Percentiles rank a stretch among this genome's conserved stretches.
Evolutionary conservation across 1,140 invertebrate genomes (phyloP).

Genomic region (Platyscapa corneri): DNA sequence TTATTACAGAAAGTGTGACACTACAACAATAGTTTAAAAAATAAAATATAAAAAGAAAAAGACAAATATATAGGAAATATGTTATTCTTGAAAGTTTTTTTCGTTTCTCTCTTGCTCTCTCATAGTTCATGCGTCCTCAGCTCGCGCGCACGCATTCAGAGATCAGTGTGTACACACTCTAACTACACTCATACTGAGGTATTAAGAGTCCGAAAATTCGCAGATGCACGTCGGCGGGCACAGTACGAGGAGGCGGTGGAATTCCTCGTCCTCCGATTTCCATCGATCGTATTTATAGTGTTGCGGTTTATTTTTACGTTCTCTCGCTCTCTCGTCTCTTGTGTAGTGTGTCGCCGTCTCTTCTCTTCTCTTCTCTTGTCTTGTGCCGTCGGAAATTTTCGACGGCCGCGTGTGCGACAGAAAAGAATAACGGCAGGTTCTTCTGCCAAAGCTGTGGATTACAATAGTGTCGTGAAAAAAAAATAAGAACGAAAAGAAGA

Average conservation of each 20-base stretch:
- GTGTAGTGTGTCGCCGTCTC: constrained; percentile 54
- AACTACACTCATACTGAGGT: neutral
- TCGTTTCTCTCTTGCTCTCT: neutral
- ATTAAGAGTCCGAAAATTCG: constrained; percentile 26
- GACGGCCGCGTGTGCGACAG: neutral
- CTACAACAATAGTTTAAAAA: neutral
- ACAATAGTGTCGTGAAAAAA: neutral
- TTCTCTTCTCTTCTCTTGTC: constrained; percentile 17
- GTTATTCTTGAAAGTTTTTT: constrained; percentile 5
- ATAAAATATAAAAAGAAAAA: neutral
- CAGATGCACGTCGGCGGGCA: constrained; percentile 28
- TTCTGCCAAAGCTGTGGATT: neutral
- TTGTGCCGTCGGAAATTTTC: constrained; percentile 6
- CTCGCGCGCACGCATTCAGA: neutral
- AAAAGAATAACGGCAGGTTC: neutral
- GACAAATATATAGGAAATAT: neutral
- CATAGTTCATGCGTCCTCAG: neutral
- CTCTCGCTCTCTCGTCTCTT: constrained; percentile 48
- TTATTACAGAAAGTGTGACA: neutral
- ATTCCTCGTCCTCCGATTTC: constrained; percentile 59
- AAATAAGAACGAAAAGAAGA: neutral
- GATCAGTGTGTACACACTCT: too few relatives aligned
- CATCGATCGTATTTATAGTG: constrained; percentile 68
- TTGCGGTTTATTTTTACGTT: constrained; percentile 63
- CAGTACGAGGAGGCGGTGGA: constrained; percentile 18